Evolutionary conservation across 2,888 invertebrate species (phyloP).

Genomic region (Choreutis nemorana): DNA sequence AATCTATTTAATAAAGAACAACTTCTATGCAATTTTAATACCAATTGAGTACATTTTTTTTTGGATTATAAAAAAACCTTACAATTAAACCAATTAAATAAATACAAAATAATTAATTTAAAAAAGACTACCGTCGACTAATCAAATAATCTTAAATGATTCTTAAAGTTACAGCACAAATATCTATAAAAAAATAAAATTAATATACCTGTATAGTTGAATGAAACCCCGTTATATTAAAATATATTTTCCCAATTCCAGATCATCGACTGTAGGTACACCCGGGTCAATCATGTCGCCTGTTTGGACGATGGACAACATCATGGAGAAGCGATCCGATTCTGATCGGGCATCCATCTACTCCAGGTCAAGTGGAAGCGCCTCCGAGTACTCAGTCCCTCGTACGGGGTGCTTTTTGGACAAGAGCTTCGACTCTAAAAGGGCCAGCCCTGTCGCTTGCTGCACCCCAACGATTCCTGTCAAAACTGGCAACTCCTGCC

Average conservation of each 20-base stretch:
- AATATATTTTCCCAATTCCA: constrained; percentile 22
- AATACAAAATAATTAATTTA: no score
- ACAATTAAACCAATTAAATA: no score
- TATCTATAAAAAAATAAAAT: not conserved
- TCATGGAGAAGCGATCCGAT: constrained; percentile 51
- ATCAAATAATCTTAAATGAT: no score
- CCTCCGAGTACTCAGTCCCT: constrained; percentile 72
- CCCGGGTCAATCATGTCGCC: constrained; percentile 62
- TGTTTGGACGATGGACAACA: constrained; percentile 66
- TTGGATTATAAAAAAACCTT: no score
- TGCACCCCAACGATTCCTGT: constrained; percentile 69
- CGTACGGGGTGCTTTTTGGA: constrained; percentile 45
- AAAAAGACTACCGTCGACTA: no score
- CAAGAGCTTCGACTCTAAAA: constrained; percentile 59
- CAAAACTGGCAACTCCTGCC: constrained; percentile 43
- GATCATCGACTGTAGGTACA: constrained; percentile 67
- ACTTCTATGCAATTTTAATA: no score
- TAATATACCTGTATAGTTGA: not conserved
- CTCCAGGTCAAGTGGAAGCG: constrained; percentile 70
- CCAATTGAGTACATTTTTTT: no score
- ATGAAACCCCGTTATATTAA: not conserved
- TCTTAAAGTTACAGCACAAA: not conserved
- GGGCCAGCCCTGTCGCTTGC: constrained; percentile 45
- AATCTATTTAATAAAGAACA: no score
- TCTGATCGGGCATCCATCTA: constrained; percentile 72